Conservation (phyloP, 2,797 vertebrate genomes). For the Molossus alvarezi region DNA sequence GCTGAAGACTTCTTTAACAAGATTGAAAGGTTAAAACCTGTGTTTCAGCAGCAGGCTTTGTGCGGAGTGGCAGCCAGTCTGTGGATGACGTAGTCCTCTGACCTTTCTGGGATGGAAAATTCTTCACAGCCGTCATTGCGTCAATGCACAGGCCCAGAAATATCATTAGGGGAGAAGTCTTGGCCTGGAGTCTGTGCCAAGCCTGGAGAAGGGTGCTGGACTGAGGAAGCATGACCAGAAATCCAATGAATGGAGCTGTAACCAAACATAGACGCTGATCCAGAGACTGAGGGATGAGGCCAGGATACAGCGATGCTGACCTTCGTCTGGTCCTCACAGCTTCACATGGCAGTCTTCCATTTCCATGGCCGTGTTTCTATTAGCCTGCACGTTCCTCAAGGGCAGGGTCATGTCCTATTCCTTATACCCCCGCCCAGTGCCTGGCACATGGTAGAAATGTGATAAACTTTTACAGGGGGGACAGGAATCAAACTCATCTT, state of each 20-base stretch:
- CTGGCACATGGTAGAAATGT: background rate
- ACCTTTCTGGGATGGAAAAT: conserved; percentile 89
- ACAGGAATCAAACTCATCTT: background rate
- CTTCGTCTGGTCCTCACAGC: background rate
- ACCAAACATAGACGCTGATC: conserved; percentile 64
- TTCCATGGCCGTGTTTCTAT: background rate
- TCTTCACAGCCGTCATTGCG: conserved; percentile 88
- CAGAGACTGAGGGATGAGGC: background rate
- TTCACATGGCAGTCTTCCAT: background rate
- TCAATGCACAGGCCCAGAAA: conserved; percentile 86
- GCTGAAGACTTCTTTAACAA: conserved; percentile 80
- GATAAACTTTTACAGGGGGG: background rate
- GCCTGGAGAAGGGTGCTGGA: conserved; percentile 75
- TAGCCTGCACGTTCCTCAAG: background rate
- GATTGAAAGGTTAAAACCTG: conserved; percentile 89
- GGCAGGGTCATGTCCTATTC: background rate
- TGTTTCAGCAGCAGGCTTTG: conserved; percentile 86
- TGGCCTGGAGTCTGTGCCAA: conserved; percentile 78
- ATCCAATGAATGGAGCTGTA: conserved; percentile 80
- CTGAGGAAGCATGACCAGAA: conserved; percentile 82
- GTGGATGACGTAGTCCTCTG: conserved; percentile 87
- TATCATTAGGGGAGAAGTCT: conserved; percentile 85
- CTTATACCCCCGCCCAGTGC: too few relatives aligned
- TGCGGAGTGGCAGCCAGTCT: conserved; percentile 83
- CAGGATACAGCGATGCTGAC: background rate